Evolutionary conservation across 2,888 invertebrate species (phyloP).

Genomic region (Leptarthrus brevirostris): DNA sequence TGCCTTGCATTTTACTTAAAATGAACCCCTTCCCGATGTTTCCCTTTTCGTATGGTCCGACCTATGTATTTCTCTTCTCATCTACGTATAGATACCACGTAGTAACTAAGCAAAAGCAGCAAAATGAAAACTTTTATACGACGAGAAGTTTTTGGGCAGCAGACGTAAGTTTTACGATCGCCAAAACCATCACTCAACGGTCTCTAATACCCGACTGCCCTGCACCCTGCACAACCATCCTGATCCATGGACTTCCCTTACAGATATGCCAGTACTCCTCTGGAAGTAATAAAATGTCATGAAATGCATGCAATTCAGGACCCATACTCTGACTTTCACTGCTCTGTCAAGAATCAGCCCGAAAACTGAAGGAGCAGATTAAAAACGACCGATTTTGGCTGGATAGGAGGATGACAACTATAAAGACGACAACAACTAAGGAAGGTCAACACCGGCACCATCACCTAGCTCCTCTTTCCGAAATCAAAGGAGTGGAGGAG

Average conservation of each 20-base stretch:
- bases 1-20: slow-evolving; percentile 47
- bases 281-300: slow-evolving; percentile 52
- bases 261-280: slow-evolving; percentile 21
- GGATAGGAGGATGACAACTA: slow-evolving; percentile 13
- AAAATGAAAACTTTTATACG: slow-evolving; percentile 52
- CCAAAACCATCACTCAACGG: slow-evolving; percentile 50
- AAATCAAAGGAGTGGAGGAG: too few relatives aligned
- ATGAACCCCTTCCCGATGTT: slow-evolving; percentile 20
- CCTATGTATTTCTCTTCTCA: neutral
- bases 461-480: too few relatives aligned
- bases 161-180: slow-evolving; percentile 52
- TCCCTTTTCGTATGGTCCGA: slow-evolving; percentile 2
- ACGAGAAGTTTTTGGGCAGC: slow-evolving; percentile 51
- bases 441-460: neutral
- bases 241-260: neutral
- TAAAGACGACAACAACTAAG: slow-evolving; percentile 24
- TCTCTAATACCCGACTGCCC: slow-evolving; percentile 26
- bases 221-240: neutral
- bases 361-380: slow-evolving; percentile 29
- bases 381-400: neutral
- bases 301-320: slow-evolving; percentile 50
- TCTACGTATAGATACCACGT: neutral
- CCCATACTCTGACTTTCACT: slow-evolving; percentile 2
- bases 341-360: slow-evolving; percentile 45
- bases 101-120: slow-evolving; percentile 2